These are phyloP conservation scores for Aspiorhynchus laticeps DNA, from an alignment of 2,113 vertebrate genomes.

Conservation along the genomic window DNA sequence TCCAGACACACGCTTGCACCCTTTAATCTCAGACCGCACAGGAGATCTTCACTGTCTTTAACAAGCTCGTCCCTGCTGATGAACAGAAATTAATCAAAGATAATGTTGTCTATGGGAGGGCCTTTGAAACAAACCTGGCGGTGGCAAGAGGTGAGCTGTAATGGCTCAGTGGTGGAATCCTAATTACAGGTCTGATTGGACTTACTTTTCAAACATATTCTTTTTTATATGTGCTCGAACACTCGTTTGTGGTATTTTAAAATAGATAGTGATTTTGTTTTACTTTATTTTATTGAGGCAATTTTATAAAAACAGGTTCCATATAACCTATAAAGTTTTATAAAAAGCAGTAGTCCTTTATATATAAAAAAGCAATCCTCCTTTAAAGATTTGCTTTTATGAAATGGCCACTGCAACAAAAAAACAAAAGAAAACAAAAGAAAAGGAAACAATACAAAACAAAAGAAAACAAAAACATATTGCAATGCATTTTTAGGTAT, in stretches of 20 bases:
- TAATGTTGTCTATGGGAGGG: slow-evolving; percentile 40
- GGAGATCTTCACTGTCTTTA: slow-evolving; percentile 39
- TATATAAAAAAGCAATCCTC: no score
- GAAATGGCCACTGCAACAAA: no score
- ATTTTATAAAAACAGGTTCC: not conserved
- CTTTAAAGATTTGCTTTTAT: no score
- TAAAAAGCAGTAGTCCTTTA: not conserved
- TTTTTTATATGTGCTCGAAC: not conserved
- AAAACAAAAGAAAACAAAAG: no score
- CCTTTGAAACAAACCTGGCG: slow-evolving; percentile 40
- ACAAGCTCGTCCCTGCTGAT: slow-evolving; percentile 45
- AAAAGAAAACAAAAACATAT: no score
- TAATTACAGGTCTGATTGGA: slow-evolving; percentile 31
- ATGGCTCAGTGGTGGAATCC: slow-evolving; percentile 35
- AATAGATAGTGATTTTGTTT: not conserved
- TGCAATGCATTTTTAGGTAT: no score
- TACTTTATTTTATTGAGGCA: slow-evolving; percentile 4
- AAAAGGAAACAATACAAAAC: no score
- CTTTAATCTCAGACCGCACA: slow-evolving; percentile 54
- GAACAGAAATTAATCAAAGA: slow-evolving; percentile 55
- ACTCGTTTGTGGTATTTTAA: not conserved
- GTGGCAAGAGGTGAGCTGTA: slow-evolving; percentile 28
- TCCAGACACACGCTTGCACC: slow-evolving; percentile 44
- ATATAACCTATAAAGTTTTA: not conserved
- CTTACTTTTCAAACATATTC: not conserved